Conservation (phyloP, 2,113 vertebrate species). For the Anser cygnoides region DNA sequence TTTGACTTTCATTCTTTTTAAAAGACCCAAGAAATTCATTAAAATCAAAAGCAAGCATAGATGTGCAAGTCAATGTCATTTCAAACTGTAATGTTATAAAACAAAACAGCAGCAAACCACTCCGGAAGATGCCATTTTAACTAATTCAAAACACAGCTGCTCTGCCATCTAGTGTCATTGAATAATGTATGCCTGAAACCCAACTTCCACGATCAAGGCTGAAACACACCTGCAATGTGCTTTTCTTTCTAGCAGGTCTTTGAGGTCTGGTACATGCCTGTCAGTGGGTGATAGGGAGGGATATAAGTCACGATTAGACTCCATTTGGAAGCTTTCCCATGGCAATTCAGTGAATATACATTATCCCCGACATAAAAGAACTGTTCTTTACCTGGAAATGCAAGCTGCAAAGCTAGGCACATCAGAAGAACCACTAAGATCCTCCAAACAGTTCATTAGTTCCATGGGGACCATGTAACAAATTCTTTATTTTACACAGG, state of each 20-base stretch:
- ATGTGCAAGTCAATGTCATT: background rate
- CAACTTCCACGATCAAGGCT: background rate
- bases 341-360: background rate
- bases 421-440: background rate
- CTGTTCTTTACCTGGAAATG: background rate
- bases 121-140: background rate
- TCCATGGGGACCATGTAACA: background rate
- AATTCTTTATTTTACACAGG: background rate
- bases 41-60: background rate
- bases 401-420: background rate
- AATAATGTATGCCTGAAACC: background rate
- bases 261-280: accelerated
- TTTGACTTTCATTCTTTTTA: background rate
- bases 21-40: background rate
- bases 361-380: background rate
- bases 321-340: background rate
- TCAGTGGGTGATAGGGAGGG: background rate
- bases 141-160: slow-evolving; percentile 24
- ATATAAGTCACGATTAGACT: background rate
- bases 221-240: background rate
- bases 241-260: background rate
- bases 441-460: background rate
- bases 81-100: background rate
- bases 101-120: background rate
- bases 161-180: slow-evolving; percentile 63